Evolutionary conservation across 2,113 vertebrate species (phyloP).

Genomic region (Alosa alosa): DNA sequence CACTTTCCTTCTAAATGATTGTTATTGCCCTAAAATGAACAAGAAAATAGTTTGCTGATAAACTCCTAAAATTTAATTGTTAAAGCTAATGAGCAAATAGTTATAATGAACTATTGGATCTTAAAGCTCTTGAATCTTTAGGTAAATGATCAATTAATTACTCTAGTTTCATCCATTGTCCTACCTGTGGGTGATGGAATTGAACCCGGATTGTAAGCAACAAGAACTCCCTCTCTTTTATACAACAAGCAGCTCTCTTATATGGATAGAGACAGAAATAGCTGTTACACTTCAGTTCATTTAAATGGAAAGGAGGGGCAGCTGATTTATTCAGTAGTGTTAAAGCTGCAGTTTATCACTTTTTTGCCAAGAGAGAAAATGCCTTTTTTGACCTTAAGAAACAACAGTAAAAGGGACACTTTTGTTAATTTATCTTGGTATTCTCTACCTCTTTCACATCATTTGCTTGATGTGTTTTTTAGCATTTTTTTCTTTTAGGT

Average conservation of each 20-base stretch:
- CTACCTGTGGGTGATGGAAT: conserved; percentile 35
- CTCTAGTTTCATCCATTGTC: not conserved
- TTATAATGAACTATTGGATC: not conserved
- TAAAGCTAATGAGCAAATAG: not conserved
- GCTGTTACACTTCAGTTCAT: conserved; percentile 30
- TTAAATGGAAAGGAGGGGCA: not conserved
- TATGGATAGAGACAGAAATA: conserved; percentile 41
- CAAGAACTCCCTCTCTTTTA: conserved; percentile 38
- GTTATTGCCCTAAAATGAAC: not conserved
- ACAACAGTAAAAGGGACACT: not conserved
- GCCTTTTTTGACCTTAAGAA: not conserved
- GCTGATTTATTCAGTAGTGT: not conserved
- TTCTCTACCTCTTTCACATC: not conserved
- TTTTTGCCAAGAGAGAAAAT: not conserved
- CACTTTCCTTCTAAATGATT: not conserved
- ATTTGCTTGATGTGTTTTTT: too few relatives aligned
- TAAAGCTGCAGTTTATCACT: not conserved
- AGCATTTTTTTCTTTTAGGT: too few relatives aligned
- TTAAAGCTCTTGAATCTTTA: not conserved
- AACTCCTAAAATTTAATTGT: not conserved
- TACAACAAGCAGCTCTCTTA: conserved; percentile 36
- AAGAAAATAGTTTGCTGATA: not conserved
- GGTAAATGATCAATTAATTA: not conserved
- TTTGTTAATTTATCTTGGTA: not conserved
- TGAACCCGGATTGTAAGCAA: conserved; percentile 22